A percentile compares a stretch with the other conserved stretches of the same genome.
phyloP scores from a whole-genome alignment of 2,113 vertebrate genomes.

The Gorsachius goisagi region DNA sequence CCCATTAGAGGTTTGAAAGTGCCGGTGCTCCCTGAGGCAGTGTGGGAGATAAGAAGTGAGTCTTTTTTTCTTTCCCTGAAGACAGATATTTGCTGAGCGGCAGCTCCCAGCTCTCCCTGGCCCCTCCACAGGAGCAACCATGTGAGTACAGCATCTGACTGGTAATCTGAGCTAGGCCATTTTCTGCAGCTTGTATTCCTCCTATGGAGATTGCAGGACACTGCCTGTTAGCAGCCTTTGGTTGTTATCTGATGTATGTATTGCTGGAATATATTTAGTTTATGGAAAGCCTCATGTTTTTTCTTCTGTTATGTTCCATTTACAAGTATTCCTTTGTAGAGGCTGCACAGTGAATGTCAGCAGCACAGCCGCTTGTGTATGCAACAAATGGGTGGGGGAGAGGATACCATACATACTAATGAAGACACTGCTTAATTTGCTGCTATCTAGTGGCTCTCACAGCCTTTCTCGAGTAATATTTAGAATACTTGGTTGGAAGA shows the following conservation, averaged over 20 bases:
- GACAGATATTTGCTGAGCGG: rapidly evolving
- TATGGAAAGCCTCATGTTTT: neutral
- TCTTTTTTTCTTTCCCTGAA: neutral
- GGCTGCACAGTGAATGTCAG: neutral
- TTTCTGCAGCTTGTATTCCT: neutral
- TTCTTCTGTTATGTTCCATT: neutral
- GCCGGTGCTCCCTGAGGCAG: too few species aligned
- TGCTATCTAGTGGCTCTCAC: neutral
- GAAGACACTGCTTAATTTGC: neutral
- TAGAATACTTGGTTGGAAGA: neutral
- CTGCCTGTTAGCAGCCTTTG: neutral
- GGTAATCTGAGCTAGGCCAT: rapidly evolving
- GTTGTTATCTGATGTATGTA: rapidly evolving
- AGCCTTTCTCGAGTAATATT: neutral
- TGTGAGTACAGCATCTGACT: neutral
- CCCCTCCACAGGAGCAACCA: rapidly evolving
- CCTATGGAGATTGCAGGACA: rapidly evolving
- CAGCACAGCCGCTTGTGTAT: neutral
- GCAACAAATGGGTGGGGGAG: neutral
- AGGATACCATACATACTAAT: neutral
- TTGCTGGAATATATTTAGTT: neutral
- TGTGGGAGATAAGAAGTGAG: neutral
- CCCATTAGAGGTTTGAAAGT: rapidly evolving
- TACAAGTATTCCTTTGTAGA: neutral
- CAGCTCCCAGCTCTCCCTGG: rapidly evolving